Evolutionary conservation across 2,113 vertebrate genomes (phyloP).

Genomic region (Plotosus lineatus): DNA sequence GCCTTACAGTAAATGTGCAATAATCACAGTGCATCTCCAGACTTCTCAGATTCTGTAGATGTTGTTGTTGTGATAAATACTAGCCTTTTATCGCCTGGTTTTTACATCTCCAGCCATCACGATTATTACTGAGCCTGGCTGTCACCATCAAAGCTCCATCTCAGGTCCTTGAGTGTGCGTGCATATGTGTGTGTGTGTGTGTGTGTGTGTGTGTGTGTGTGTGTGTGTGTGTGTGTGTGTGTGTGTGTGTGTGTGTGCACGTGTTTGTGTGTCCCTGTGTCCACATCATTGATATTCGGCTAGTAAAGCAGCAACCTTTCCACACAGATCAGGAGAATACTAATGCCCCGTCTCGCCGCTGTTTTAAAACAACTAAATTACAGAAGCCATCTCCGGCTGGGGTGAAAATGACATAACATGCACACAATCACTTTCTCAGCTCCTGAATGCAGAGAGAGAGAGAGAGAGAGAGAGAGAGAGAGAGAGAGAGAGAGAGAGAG

Average conservation of each 20-base stretch:
- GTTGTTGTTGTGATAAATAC: conserved; percentile 14
- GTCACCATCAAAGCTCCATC: conserved; percentile 39
- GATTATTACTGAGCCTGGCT: conserved; percentile 57
- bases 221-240: conserved; percentile 40
- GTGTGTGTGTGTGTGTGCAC: conserved; percentile 24
- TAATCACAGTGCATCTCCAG: not conserved
- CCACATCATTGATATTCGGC: conserved; percentile 41
- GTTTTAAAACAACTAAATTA: conserved; percentile 70
- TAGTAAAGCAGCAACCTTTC: conserved; percentile 53
- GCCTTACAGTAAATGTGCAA: conserved; percentile 5
- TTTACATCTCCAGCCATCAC: conserved; percentile 58
- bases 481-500: conserved; percentile 37
- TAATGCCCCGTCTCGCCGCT: conserved; percentile 65
- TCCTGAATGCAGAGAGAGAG: conserved; percentile 40
- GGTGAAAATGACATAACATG: conserved; percentile 61
- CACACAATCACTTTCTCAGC: conserved; percentile 53
- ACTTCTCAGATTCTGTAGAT: not conserved
- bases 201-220: conserved; percentile 33
- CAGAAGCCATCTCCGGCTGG: conserved; percentile 59
- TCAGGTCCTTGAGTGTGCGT: conserved; percentile 32
- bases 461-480: conserved; percentile 33
- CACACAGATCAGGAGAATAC: conserved; percentile 54
- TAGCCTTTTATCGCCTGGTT: conserved; percentile 19
- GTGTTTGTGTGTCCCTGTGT: conserved; percentile 32
- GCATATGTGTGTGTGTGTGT: conserved; percentile 33